phyloP scores from a whole-genome alignment of 2,113 vertebrate genomes.

The Psilopogon haemacephalus region DNA sequence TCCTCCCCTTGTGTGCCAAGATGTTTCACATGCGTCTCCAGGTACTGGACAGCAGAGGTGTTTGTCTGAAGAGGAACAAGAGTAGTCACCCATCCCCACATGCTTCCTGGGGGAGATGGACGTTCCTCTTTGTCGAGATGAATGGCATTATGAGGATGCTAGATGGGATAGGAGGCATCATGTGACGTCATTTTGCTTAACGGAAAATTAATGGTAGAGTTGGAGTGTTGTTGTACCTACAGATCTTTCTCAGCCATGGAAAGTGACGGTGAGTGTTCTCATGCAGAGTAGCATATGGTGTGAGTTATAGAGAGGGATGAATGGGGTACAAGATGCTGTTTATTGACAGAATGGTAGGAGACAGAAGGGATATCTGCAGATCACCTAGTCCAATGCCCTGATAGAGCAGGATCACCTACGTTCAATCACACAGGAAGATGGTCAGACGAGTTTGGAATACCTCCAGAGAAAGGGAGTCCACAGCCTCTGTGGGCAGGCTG shows the following conservation, averaged over 20 bases:
- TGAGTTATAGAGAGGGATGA: neutral
- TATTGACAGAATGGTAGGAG: too few relatives aligned
- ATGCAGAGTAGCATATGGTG: accelerated
- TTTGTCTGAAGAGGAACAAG: neutral
- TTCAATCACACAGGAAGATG: too few relatives aligned
- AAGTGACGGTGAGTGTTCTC: neutral
- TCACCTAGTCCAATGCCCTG: too few relatives aligned
- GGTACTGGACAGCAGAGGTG: accelerated
- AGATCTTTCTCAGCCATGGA: accelerated
- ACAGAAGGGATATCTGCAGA: too few relatives aligned
- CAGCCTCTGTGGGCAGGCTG: too few relatives aligned
- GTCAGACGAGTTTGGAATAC: too few relatives aligned
- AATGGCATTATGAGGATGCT: neutral
- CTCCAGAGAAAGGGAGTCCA: too few relatives aligned
- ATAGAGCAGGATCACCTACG: too few relatives aligned
- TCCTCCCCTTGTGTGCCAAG: accelerated
- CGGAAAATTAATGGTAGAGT: neutral
- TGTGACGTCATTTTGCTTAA: neutral
- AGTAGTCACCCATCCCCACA: accelerated
- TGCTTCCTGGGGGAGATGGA: neutral
- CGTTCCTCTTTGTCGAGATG: neutral
- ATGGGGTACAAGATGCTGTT: neutral
- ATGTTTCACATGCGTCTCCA: accelerated
- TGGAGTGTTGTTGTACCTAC: neutral
- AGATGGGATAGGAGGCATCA: accelerated